A percentile compares a stretch with the other conserved stretches of the same genome.
Evolutionary conservation across 2,113 vertebrate genomes (phyloP).

Genomic region (Barbus barbus): DNA sequence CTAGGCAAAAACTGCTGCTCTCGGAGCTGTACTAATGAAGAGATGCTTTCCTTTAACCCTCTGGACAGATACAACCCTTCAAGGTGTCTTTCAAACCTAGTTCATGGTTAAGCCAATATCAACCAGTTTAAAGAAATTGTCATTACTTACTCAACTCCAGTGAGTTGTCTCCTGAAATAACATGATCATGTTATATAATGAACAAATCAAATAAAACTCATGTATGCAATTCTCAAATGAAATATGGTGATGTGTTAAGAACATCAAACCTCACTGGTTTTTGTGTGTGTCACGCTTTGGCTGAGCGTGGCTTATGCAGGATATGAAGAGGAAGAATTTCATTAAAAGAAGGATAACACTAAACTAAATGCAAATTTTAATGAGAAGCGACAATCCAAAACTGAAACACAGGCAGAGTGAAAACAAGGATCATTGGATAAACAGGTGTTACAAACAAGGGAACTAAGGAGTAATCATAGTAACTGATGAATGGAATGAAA

Average conservation of each 20-base stretch:
- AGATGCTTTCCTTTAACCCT: conserved; percentile 14
- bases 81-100: not conserved
- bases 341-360: too few relatives aligned
- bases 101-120: not conserved
- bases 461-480: too few relatives aligned
- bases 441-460: too few relatives aligned
- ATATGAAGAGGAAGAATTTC: too few relatives aligned
- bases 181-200: not conserved
- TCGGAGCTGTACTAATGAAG: not conserved
- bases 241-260: not conserved
- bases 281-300: not conserved
- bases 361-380: too few relatives aligned
- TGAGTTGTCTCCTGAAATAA: not conserved
- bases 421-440: too few relatives aligned
- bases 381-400: too few relatives aligned
- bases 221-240: not conserved
- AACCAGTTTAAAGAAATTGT: not conserved
- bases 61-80: not conserved
- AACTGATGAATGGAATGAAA: too few relatives aligned
- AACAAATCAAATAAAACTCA: not conserved
- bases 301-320: too few relatives aligned
- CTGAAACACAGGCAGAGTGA: too few relatives aligned
- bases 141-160: not conserved
- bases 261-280: not conserved
- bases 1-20: conserved; percentile 28